These are phyloP conservation scores for Whitmania pigra DNA, from an alignment of 1,140 invertebrate species.

Conservation along the genomic window DNA sequence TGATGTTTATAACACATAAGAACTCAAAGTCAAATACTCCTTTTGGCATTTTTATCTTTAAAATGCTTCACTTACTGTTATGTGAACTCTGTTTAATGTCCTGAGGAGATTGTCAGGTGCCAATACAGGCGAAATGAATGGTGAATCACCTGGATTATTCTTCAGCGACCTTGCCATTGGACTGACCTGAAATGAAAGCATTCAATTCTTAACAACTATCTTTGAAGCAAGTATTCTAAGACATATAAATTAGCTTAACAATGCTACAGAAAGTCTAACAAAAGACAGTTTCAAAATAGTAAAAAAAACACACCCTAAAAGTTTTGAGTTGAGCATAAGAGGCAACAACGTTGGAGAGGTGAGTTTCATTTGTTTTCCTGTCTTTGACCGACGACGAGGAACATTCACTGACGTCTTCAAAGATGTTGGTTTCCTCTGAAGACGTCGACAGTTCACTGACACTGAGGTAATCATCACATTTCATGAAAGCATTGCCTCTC, in stretches of 20 bases:
- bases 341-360: not conserved
- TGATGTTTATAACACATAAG: not conserved
- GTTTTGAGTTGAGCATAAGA: slow-evolving; percentile 8
- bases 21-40: not conserved
- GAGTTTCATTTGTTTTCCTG: too few species aligned
- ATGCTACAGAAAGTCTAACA: not conserved
- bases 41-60: not conserved
- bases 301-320: not conserved
- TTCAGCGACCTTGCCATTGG: slow-evolving; percentile 9
- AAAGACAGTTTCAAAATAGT: not conserved
- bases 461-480: not conserved
- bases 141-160: slow-evolving; percentile 46
- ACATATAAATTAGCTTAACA: too few species aligned
- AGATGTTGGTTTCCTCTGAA: too few species aligned
- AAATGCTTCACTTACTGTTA: slow-evolving; percentile 54
- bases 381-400: too few species aligned
- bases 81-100: slow-evolving; percentile 62
- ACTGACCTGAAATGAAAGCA: not conserved
- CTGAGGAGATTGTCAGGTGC: slow-evolving; percentile 61
- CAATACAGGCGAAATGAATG: slow-evolving; percentile 71
- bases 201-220: too few species aligned
- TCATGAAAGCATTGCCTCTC: not conserved
- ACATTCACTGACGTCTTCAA: too few species aligned
- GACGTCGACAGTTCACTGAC: too few species aligned
- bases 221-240: too few species aligned